Evolutionary conservation across 2,797 vertebrate genomes (phyloP), one percentile per base, ranked within the genome.

Genomic region (Tenualosa ilisha): DNA sequence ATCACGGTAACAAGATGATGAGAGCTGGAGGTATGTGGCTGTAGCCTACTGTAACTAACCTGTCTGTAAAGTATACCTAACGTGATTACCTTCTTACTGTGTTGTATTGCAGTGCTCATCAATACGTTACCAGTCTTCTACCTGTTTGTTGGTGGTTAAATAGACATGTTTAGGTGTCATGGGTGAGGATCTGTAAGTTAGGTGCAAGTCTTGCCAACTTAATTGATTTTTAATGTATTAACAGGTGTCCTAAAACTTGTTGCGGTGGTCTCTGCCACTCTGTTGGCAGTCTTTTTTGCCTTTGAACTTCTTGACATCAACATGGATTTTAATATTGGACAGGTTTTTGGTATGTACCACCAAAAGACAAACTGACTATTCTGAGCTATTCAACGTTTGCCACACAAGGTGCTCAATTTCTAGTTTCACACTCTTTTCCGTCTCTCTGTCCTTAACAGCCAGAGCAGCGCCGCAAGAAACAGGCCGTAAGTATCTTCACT

Each of bases 271-370:
- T 94, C 93, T 43, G 91, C 95, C n/a, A 97, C 97, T 92, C 89
- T 98, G 88, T 84, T 99, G 24, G 96, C 92, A 0, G 96, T 97
- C 86, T 98, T 98, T 90, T 92, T 99, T 92, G 96, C 96, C 85
- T 97, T 97, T 88, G 96, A 99, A 91, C 95, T 99, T 86, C 95
- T 99, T 81, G 97, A 98, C 90, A 96, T 97, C 40, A 97, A 97
- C 92, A 93, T 95, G 92, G 97, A 98, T 87, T 94, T 97, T 68
- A 97, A 94, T 82, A 90, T 98, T 85, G 90, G 93, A 84, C 94
- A 90, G 82, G 86, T 97, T 22, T 96, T 98, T 86, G 95, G 98
- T 99, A 94, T 97, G 96, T 79, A 46, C 37, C 22, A 22, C 40
- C 20, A 37, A 40, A 43, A 43, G 37, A 75, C 37, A 43, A 2